phyloP scores from a whole-genome alignment of 2,888 invertebrate species.

The Chrysotoxum bicinctum region DNA sequence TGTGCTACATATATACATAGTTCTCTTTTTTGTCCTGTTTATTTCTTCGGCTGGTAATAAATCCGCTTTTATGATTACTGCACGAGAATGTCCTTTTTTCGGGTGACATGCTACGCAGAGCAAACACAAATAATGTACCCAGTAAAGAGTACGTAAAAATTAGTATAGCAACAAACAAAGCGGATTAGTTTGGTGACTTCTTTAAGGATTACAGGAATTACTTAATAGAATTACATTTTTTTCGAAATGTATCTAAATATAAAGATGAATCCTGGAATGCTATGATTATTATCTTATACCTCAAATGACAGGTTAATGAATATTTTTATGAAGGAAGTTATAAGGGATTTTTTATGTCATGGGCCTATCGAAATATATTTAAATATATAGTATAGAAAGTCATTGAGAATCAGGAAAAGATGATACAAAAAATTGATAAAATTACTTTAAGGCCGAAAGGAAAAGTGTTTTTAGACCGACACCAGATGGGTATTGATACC shows the following conservation, averaged over 20 bases:
- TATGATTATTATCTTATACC: conserved; percentile 18
- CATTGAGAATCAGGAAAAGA: neutral
- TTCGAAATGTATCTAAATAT: neutral
- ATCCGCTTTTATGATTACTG: conserved; percentile 68
- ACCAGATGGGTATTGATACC: neutral
- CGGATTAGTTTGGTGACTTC: conserved; percentile 69
- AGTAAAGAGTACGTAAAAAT: conserved; percentile 1
- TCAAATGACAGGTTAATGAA: conserved; percentile 21
- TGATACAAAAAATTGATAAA: neutral
- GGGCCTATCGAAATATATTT: neutral
- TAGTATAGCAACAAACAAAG: conserved; percentile 6
- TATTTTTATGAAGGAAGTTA: neutral
- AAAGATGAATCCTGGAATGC: neutral
- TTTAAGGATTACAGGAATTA: conserved; percentile 59
- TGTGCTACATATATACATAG: neutral
- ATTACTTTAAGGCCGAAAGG: neutral
- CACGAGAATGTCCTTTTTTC: conserved; percentile 36
- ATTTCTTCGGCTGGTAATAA: conserved; percentile 26
- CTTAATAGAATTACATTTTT: conserved; percentile 52
- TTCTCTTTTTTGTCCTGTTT: conserved; percentile 21
- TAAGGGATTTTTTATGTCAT: neutral
- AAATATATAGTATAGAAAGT: neutral
- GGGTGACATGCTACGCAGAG: neutral
- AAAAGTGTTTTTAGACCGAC: neutral
- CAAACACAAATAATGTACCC: neutral